Evolutionary conservation across 2,113 vertebrate genomes (phyloP), one percentile per base, ranked within the genome.

Genomic region (Pituophis catenifer): DNA sequence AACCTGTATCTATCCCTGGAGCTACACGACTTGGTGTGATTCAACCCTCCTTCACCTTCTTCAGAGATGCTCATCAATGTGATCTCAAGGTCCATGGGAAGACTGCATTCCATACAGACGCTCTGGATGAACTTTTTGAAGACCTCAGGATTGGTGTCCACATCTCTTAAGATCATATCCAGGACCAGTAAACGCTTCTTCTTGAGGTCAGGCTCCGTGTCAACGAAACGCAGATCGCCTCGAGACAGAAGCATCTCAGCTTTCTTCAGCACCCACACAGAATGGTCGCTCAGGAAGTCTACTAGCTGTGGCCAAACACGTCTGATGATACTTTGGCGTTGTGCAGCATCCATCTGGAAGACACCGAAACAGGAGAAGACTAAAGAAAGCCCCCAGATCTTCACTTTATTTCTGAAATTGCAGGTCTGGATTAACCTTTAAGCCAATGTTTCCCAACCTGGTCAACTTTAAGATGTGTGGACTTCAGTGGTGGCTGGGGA

Each of bases 71-170:
- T 98, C 86, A 99, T 88, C 17, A 99, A 97, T 26, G 8, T 94
- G 0, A 97, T 97, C 93, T 99, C 99, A 93, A 99, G 96, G 0
- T 94, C 93, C 96, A 99, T 96, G 0, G 98, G 98, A 12, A 99
- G 97, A 8, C 97, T 96, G 0, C 97, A 97, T 5, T 98, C 94
- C 92, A 98, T 95, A 93, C 98, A 99, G 89, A 99, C 17, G 0
- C 92, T 94, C 38, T 97, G 92, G 0, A 98, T 96, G 94, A 99
- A 99, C 0, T n/a, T 57, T 3, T 95, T 8, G 97, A 98, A 99
- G 3, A 93, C 94, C 53, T 86, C 88, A 0, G 5, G 23, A 0
- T 94, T 95, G 3, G 97, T 96, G 5, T 48, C 88, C 0, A 26
- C 88, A 21, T 24, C 29, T 7, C 9, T 0, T 1, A 57, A 91